phyloP scores from a whole-genome alignment of 2,797 vertebrate species.

The Argya squamiceps region DNA sequence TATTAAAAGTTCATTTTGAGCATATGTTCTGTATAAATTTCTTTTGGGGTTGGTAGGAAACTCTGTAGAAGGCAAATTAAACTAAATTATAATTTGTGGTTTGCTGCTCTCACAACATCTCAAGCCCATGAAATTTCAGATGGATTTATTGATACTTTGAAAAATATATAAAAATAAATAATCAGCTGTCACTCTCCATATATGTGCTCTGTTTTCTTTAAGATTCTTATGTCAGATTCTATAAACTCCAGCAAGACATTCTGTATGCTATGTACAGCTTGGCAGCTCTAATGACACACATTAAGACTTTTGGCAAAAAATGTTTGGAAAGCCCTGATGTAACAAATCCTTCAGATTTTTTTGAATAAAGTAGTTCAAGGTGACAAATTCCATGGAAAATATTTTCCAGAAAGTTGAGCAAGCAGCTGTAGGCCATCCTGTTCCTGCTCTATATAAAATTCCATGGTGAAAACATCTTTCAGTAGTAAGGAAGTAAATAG shows the following conservation, averaged over 20 bases:
- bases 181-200: constrained; percentile 47
- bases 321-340: constrained; percentile 32
- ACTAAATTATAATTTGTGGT: neutral
- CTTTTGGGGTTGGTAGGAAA: neutral
- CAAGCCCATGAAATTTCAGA: constrained; percentile 27
- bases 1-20: constrained; percentile 10
- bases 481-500: constrained; percentile 58
- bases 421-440: constrained; percentile 27
- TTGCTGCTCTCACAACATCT: neutral
- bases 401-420: neutral
- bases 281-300: constrained; percentile 37
- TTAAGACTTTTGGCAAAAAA: constrained; percentile 43
- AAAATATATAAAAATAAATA: constrained; percentile 63
- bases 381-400: neutral
- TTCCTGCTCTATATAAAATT: neutral
- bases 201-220: constrained; percentile 61
- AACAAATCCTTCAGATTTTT: constrained; percentile 44
- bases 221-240: constrained; percentile 59
- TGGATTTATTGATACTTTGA: constrained; percentile 50
- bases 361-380: constrained; percentile 47
- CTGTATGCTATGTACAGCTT: neutral
- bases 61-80: neutral
- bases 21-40: neutral
- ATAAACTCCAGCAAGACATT: constrained; percentile 37
- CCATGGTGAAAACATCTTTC: constrained; percentile 30